phyloP scores from a whole-genome alignment of 2,797 vertebrate species.

The Malurus leucopterus region DNA sequence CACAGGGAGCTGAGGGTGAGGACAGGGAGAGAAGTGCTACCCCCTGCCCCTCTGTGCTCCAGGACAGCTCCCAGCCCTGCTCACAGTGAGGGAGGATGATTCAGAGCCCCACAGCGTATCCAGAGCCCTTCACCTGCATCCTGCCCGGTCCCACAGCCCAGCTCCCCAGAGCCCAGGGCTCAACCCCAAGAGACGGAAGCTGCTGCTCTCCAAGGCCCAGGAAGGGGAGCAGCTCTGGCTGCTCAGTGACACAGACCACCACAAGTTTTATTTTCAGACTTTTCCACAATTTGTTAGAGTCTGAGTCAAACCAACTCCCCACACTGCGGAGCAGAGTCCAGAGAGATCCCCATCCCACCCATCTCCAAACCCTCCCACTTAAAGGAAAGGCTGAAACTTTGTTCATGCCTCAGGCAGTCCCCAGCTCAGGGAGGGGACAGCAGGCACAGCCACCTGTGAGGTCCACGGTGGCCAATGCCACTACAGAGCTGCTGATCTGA shows the following conservation, averaged over 20 bases:
- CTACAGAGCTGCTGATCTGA: background rate
- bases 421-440: background rate
- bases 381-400: background rate
- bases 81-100: rapidly evolving
- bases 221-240: background rate
- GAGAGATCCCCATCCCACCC: background rate
- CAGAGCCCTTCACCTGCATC: background rate
- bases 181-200: background rate
- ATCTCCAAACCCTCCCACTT: background rate
- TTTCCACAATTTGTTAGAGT: background rate
- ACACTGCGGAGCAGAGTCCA: background rate
- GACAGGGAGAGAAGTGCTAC: background rate
- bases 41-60: background rate
- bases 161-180: rapidly evolving
- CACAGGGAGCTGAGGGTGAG: rapidly evolving
- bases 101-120: background rate
- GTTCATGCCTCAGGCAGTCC: rapidly evolving
- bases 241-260: background rate
- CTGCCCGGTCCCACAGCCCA: rapidly evolving
- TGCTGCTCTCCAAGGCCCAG: background rate
- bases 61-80: background rate
- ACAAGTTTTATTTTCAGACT: background rate
- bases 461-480: rapidly evolving
- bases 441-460: background rate
- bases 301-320: background rate